Base-by-base conservation (phyloP, 92 coral and sea anemone genomes). In the Zoanthus sansibaricus region DNA sequence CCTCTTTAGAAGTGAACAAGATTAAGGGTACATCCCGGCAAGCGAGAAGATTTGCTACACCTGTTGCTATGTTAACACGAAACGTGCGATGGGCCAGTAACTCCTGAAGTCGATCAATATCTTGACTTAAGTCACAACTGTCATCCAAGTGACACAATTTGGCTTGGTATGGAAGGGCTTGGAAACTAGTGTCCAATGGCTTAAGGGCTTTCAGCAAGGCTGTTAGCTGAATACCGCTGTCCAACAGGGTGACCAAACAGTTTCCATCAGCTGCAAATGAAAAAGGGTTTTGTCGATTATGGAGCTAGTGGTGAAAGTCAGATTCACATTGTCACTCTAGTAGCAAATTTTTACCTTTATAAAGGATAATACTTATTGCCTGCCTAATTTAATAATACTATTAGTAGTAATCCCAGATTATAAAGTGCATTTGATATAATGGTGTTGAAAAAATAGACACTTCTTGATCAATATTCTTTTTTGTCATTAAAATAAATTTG, bases 101-200 rank as follows among this genome's bases (percentile, higher is more conserved):
- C 70, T 80, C 85, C 33, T 47, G 75, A 21, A 80, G 85, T 21
- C 75, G 51, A 13, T 80, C 85, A 44, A 48, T 33, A 8, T 69
- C 85, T 66, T 70, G 74, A 7, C 74, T 70, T 33, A 47, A 25
- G 20, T 66, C 52, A 80, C 85, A 33, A 21, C 58, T 70, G 30
- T 52, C 61, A 21, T 80, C 85, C 55, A 80, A 80, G 44, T 80
- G 85, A 55, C 85, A 80, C 61, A 80, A 58, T 52, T 49, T 80
- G 42, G 85, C 85, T 6, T 80, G 85, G 74, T 49, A 32, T 6
- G 85, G 85, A 45, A 80, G 73, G 59, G 66, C 75, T 73, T 80
- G 85, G 47, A 80, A 80, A 47, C 85, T 66, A 66, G 85, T 52
- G 46, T 80, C 85, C 85, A 80, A 21, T 5, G 85, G 85, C 74